Percentiles rank a stretch among this genome's conserved stretches.
phyloP scores from a whole-genome alignment of 2,888 invertebrate species.

The Lepidocyrtoides sp. region DNA sequence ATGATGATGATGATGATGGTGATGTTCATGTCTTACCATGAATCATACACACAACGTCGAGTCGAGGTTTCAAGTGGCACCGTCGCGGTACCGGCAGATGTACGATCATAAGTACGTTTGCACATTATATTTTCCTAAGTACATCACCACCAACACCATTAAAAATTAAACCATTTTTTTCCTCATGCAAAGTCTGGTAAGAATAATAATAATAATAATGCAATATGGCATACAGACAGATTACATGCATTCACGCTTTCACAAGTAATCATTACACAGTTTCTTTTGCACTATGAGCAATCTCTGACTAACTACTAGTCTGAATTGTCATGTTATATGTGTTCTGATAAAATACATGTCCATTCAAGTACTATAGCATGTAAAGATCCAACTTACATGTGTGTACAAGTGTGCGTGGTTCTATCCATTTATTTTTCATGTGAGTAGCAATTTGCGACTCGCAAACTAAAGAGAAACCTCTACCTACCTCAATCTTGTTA shows the following conservation, averaged over 20 bases:
- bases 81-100: conserved; percentile 30
- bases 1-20: neutral
- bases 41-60: neutral
- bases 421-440: neutral
- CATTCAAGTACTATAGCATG: too few relatives aligned
- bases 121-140: neutral
- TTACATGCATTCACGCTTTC: conserved; percentile 19
- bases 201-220: neutral
- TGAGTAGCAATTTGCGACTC: neutral
- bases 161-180: neutral
- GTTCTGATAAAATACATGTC: too few relatives aligned
- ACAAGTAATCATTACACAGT: conserved; percentile 3
- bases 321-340: neutral
- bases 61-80: conserved; percentile 13
- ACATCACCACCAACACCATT: neutral
- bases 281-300: neutral
- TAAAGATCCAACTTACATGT: neutral
- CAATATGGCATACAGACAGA: neutral
- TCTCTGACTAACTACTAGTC: neutral
- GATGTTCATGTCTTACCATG: neutral
- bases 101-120: neutral
- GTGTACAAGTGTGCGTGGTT: neutral
- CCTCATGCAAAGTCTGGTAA: neutral
- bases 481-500: conserved; percentile 75
- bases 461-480: conserved; percentile 27